Conservation (phyloP, 2,888 invertebrate species). For the Leucophora obtusa region DNA sequence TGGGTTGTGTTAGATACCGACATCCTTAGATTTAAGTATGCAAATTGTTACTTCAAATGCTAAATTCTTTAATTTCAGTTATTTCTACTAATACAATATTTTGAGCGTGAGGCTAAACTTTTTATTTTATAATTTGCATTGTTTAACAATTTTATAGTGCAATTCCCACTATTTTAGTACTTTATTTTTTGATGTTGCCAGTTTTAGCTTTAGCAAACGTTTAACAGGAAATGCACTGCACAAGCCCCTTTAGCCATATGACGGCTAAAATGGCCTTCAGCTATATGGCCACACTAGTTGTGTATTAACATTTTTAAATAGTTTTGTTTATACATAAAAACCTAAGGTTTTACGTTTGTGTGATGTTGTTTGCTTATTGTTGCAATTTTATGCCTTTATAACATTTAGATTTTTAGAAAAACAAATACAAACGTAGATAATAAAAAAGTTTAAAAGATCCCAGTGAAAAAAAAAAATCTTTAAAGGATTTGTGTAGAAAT, state of each 20-base stretch:
- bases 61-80: too few species aligned
- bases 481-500: too few species aligned
- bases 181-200: constrained; percentile 17
- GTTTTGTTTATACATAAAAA: not conserved
- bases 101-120: not conserved
- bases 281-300: constrained; percentile 40
- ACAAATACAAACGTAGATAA: not conserved
- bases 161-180: not conserved
- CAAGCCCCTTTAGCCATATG: constrained; percentile 50
- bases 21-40: too few species aligned
- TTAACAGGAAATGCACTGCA: constrained; percentile 49
- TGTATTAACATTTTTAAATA: not conserved
- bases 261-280: constrained; percentile 60
- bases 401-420: not conserved
- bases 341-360: not conserved
- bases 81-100: too few species aligned
- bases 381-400: constrained; percentile 5
- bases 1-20: too few species aligned
- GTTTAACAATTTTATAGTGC: constrained; percentile 19
- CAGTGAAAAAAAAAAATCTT: not conserved
- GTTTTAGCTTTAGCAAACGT: constrained; percentile 30
- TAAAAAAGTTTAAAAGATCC: not conserved
- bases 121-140: constrained; percentile 46
- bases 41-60: too few species aligned
- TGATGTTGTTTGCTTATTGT: not conserved